These are phyloP conservation scores for Phoxinus dragarum DNA, from an alignment of 2,797 vertebrate species.

Conservation along the genomic window DNA sequence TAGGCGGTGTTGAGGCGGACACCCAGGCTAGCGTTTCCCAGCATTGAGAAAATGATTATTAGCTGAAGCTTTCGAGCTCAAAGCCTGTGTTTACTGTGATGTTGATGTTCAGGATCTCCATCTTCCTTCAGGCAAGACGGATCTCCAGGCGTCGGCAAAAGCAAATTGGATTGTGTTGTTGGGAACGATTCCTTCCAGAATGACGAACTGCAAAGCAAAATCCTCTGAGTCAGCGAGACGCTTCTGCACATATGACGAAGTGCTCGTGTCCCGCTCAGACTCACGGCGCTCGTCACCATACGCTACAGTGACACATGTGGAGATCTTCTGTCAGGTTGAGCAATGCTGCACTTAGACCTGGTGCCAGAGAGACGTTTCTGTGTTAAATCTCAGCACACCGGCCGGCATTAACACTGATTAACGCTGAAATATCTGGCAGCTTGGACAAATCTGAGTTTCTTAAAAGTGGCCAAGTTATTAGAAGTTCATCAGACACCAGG, in stretches of 20 bases:
- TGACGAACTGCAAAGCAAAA: constrained; percentile 69
- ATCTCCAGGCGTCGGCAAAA: constrained; percentile 51
- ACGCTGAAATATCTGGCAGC: constrained; percentile 2
- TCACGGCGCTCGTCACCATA: constrained; percentile 38
- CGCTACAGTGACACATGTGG: constrained; percentile 29
- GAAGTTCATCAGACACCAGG: constrained; percentile 47
- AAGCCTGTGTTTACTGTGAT: background rate
- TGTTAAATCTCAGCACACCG: background rate
- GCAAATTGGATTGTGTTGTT: constrained; percentile 63
- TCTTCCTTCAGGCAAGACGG: constrained; percentile 53
- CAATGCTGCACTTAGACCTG: constrained; percentile 40
- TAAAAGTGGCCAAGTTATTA: constrained; percentile 48
- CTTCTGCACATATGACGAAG: constrained; percentile 42
- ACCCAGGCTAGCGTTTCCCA: too few species aligned
- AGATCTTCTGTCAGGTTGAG: constrained; percentile 30
- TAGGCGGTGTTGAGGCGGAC: too few species aligned
- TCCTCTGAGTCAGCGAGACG: constrained; percentile 64
- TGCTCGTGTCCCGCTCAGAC: constrained; percentile 60
- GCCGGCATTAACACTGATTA: too few species aligned
- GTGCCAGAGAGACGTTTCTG: constrained; percentile 11
- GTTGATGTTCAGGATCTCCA: constrained; percentile 44
- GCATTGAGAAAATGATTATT: too few species aligned
- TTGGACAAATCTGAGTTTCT: constrained; percentile 32
- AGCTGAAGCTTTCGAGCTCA: background rate
- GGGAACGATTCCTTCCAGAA: constrained; percentile 62